These are phyloP conservation scores for Megaceryle torquata DNA, from an alignment of 2,113 vertebrate genomes.

Conservation along the genomic window DNA sequence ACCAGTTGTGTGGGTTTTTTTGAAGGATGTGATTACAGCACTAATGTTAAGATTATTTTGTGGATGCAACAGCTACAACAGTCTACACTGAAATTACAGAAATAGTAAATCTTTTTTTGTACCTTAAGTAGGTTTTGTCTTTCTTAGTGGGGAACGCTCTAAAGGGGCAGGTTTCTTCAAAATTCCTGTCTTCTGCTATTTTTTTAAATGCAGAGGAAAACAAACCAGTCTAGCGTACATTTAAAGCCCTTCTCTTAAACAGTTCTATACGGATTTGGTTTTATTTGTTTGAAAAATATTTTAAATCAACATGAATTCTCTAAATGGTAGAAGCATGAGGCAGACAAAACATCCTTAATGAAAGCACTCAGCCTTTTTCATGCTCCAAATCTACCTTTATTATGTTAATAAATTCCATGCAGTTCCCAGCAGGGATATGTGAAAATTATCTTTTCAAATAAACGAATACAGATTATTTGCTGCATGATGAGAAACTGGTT, in stretches of 20 bases:
- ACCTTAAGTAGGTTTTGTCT: background rate
- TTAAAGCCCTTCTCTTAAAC: background rate
- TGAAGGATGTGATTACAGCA: background rate
- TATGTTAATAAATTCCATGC: slow-evolving; percentile 38
- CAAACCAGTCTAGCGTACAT: background rate
- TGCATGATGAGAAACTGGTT: background rate
- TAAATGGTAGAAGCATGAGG: background rate
- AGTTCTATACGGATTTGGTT: background rate
- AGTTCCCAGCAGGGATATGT: background rate
- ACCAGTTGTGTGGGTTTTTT: background rate
- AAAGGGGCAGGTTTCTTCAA: background rate
- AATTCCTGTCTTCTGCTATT: background rate
- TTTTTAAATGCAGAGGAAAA: background rate
- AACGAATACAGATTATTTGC: slow-evolving; percentile 33
- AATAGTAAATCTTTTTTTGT: background rate
- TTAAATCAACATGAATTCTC: background rate
- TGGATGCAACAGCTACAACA: background rate
- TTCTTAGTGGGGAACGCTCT: background rate
- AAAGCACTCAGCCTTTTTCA: background rate
- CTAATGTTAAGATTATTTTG: background rate
- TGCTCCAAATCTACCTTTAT: slow-evolving; percentile 25
- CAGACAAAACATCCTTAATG: background rate
- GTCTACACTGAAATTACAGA: background rate
- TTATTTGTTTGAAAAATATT: slow-evolving; percentile 13
- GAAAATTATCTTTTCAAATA: slow-evolving; percentile 33